phyloP scores from a whole-genome alignment of 1,140 invertebrate genomes.

The Bombus balteatus region DNA sequence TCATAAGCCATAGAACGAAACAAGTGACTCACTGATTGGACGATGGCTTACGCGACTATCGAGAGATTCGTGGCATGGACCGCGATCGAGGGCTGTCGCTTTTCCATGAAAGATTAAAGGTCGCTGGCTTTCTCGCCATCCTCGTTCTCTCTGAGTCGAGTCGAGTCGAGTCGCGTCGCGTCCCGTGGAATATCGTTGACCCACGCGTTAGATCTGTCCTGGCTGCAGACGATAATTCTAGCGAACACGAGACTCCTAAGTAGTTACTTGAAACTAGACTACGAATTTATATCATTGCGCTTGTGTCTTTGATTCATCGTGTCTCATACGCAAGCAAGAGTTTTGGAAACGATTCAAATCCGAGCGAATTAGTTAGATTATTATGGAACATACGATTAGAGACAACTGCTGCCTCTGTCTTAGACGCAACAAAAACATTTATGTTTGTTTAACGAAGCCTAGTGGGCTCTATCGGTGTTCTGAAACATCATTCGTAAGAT shows the following conservation, averaged over 20 bases:
- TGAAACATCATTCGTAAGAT: background rate
- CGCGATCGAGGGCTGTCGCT: background rate
- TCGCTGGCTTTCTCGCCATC: slow-evolving; percentile 21
- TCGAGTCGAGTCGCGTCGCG: background rate
- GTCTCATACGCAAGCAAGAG: background rate
- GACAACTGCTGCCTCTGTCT: background rate
- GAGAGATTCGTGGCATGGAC: background rate
- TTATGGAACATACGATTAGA: background rate
- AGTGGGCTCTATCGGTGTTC: background rate
- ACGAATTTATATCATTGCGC: background rate
- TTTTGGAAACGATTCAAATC: background rate
- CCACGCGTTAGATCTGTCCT: background rate
- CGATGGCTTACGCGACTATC: background rate
- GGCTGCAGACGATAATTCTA: background rate
- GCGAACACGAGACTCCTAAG: background rate
- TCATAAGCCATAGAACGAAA: background rate
- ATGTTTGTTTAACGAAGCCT: background rate
- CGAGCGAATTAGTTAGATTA: background rate
- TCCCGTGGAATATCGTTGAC: slow-evolving; percentile 29
- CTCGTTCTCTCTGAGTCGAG: background rate
- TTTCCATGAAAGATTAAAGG: slow-evolving; percentile 27
- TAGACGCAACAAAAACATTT: background rate
- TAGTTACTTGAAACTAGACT: background rate
- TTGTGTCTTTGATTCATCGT: background rate
- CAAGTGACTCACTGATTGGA: slow-evolving; percentile 30